Percentiles rank a stretch among this genome's conserved stretches.
Conservation (phyloP, 2,113 vertebrate species). For the Phycodurus eques region DNA sequence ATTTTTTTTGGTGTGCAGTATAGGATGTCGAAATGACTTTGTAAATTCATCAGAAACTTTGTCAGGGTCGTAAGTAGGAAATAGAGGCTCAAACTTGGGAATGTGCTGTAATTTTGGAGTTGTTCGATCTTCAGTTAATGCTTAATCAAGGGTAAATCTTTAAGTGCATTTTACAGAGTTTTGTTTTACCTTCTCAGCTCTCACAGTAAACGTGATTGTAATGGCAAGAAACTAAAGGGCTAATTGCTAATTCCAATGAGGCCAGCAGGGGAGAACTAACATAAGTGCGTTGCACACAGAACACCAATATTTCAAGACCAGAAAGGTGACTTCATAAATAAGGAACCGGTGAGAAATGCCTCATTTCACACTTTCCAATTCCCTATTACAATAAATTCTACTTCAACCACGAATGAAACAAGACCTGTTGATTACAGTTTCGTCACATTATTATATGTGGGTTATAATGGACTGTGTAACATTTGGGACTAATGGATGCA, state of each 20-base stretch:
- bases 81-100: too few relatives aligned
- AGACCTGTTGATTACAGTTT: neutral
- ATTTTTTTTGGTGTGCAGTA: too few relatives aligned
- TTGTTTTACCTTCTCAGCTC: constrained; percentile 30
- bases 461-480: constrained; percentile 21
- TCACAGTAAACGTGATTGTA: constrained; percentile 3
- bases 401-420: neutral
- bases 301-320: neutral
- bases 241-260: constrained; percentile 4
- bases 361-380: neutral
- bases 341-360: neutral
- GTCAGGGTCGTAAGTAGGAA: neutral
- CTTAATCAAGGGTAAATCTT: neutral
- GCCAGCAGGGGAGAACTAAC: neutral
- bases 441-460: neutral
- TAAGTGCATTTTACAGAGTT: neutral
- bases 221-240: neutral
- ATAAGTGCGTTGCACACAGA: neutral
- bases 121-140: neutral
- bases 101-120: too few relatives aligned
- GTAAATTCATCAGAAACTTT: neutral
- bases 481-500: constrained; percentile 50
- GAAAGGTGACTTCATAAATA: neutral
- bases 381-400: neutral
- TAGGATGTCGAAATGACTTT: neutral